Percentiles rank a stretch among this genome's conserved stretches.
Evolutionary conservation across 1,140 invertebrate genomes (phyloP).

Genomic region (Thaumetopoea pityocampa): DNA sequence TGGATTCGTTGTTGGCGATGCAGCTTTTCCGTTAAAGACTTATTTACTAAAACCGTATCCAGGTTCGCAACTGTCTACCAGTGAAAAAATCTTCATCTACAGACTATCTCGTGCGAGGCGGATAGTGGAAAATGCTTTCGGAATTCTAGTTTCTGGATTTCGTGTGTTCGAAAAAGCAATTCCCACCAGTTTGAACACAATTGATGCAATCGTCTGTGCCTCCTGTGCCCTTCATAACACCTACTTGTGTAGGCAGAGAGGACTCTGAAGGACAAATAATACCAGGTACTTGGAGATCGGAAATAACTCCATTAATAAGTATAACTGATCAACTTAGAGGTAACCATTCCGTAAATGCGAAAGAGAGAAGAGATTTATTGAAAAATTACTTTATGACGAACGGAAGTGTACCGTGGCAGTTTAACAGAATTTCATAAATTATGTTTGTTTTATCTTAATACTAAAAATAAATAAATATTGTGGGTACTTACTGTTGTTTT

Average conservation of each 20-base stretch:
- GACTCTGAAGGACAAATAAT: not conserved
- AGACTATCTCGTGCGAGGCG: constrained; percentile 40
- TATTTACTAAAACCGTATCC: constrained; percentile 63
- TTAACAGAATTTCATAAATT: constrained; percentile 5
- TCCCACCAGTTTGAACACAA: not conserved
- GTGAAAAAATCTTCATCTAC: constrained; percentile 62
- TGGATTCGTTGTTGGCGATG: constrained; percentile 51
- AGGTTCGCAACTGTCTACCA: constrained; percentile 25
- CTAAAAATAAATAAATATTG: constrained; percentile 6
- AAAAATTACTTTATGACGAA: not conserved
- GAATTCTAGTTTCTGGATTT: constrained; percentile 17
- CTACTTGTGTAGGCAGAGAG: not conserved
- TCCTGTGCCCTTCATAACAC: constrained; percentile 3
- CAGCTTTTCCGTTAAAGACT: constrained; percentile 56
- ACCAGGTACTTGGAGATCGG: not conserved
- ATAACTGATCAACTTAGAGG: constrained; percentile 2
- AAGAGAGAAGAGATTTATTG: constrained; percentile 3
- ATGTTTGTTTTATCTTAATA: no score
- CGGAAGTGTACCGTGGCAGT: constrained; percentile 1
- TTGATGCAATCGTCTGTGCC: constrained; percentile 2
- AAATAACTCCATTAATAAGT: constrained; percentile 2
- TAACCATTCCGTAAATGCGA: constrained; percentile 4
- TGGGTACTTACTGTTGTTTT: constrained; percentile 20
- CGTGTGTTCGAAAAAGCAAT: constrained; percentile 2
- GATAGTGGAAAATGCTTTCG: constrained; percentile 33